phyloP scores from a whole-genome alignment of 2,888 invertebrate genomes.

The Scaptomyza cyrtandrae region DNA sequence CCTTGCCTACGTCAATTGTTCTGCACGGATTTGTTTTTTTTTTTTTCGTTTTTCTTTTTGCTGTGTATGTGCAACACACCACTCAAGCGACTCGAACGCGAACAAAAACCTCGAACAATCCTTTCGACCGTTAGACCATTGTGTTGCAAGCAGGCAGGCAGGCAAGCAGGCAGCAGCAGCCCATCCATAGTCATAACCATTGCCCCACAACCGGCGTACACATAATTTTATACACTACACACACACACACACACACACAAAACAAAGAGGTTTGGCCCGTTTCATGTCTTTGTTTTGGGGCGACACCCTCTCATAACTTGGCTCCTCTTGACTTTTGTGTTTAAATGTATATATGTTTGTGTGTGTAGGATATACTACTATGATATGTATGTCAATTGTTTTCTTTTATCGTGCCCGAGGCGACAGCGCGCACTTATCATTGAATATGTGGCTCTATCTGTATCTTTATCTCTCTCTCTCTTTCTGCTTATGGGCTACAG shows the following conservation, averaged over 20 bases:
- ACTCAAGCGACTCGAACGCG: slow-evolving; percentile 39
- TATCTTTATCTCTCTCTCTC: not conserved
- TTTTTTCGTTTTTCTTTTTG: slow-evolving; percentile 1
- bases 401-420: slow-evolving; percentile 69
- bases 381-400: slow-evolving; percentile 62
- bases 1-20: slow-evolving; percentile 67
- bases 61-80: slow-evolving; percentile 54
- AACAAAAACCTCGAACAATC: slow-evolving; percentile 53
- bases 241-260: too few relatives aligned
- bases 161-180: too few relatives aligned
- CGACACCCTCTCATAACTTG: slow-evolving; percentile 53
- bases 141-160: slow-evolving; percentile 26
- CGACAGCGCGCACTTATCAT: slow-evolving; percentile 55
- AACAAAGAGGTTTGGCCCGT: slow-evolving; percentile 32
- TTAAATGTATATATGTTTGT: not conserved
- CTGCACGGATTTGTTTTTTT: slow-evolving; percentile 31
- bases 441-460: slow-evolving; percentile 1
- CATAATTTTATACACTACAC: slow-evolving; percentile 40
- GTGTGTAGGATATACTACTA: slow-evolving; percentile 5
- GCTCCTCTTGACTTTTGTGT: slow-evolving; percentile 69
- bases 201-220: slow-evolving; percentile 47
- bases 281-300: slow-evolving; percentile 64
- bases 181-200: slow-evolving; percentile 34
- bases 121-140: slow-evolving; percentile 59
- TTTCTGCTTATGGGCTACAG: slow-evolving; percentile 17